Conservation (phyloP, 2,888 invertebrate genomes). For the Minunthozetes semirufus region DNA sequence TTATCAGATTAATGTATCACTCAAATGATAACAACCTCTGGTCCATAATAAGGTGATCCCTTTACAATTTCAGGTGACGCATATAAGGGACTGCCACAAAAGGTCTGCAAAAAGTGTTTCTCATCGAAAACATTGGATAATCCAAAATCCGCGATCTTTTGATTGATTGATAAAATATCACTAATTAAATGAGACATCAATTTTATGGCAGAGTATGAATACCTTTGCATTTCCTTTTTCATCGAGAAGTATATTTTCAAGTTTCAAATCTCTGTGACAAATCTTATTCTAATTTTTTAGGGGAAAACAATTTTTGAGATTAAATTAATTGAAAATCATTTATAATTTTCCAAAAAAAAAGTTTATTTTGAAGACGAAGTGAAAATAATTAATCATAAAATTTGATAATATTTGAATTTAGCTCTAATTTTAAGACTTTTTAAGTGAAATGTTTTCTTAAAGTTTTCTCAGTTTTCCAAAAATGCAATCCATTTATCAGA, state of each 20-base stretch:
- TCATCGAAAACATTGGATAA: constrained; percentile 93
- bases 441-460: too few species aligned
- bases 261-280: constrained; percentile 89
- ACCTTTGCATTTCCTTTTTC: constrained; percentile 91
- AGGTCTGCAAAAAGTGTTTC: constrained; percentile 74
- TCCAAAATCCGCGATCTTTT: constrained; percentile 96
- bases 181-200: background rate
- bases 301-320: too few species aligned
- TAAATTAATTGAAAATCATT: too few species aligned
- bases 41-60: constrained; percentile 92
- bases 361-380: too few species aligned
- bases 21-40: constrained; percentile 61
- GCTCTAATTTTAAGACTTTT: too few species aligned
- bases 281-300: constrained; percentile 65
- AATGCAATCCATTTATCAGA: too few species aligned
- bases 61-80: constrained; percentile 97
- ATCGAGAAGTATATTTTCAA: constrained; percentile 89
- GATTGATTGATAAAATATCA: constrained; percentile 30
- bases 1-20: background rate
- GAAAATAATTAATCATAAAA: too few species aligned
- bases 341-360: too few species aligned
- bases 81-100: constrained; percentile 92
- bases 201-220: constrained; percentile 42
- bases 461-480: too few species aligned
- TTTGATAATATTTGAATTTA: too few species aligned